Conservation (phyloP, 2,888 invertebrate species). For the Pemphredon lugubris region DNA sequence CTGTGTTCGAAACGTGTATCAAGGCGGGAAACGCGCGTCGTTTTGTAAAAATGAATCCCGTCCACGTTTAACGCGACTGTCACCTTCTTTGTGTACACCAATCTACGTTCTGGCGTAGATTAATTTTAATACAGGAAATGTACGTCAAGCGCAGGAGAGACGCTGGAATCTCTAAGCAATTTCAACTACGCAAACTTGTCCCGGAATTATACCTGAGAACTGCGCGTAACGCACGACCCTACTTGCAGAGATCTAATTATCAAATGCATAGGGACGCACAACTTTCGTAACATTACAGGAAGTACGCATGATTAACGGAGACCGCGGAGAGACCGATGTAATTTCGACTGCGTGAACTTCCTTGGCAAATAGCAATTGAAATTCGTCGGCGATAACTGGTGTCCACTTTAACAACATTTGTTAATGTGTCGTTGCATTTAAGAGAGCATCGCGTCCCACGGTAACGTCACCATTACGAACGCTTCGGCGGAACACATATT, state of each 20-base stretch:
- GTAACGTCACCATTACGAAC: no score
- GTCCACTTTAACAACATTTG: no score
- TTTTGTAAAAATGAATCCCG: no score
- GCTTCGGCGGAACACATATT: no score
- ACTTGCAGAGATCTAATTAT: constrained; percentile 47
- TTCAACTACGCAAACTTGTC: constrained; percentile 38
- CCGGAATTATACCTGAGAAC: constrained; percentile 25
- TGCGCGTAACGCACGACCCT: constrained; percentile 39
- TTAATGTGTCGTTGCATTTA: no score
- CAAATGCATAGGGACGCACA: constrained; percentile 31
- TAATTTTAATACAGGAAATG: constrained; percentile 32
- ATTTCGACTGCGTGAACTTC: not conserved
- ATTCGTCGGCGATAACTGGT: no score
- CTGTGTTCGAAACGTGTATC: no score
- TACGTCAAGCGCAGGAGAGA: constrained; percentile 39
- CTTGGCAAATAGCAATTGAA: constrained; percentile 14
- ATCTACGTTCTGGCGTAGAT: no score
- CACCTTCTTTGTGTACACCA: no score
- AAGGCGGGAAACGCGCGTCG: no score
- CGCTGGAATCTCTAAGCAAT: constrained; percentile 37
- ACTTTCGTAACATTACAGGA: constrained; percentile 7
- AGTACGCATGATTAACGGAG: constrained; percentile 1
- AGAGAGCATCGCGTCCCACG: no score
- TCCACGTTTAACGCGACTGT: no score
- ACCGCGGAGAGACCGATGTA: not conserved